Percentiles rank a stretch among this genome's conserved stretches.
Conservation (phyloP, 2,113 vertebrate species). For the Echinops telfairi region DNA sequence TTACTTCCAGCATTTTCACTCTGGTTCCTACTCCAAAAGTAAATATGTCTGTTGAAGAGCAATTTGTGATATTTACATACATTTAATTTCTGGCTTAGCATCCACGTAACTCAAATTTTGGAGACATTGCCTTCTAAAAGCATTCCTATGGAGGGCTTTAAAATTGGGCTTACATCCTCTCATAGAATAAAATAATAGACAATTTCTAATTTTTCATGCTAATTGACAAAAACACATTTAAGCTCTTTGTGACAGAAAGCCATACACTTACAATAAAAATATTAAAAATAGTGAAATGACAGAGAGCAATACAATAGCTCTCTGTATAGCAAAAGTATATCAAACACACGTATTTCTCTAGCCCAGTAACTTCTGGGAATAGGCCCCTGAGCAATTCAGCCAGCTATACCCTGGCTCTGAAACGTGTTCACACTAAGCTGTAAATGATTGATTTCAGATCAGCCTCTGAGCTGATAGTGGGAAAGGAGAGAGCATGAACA, state of each 20-base stretch:
- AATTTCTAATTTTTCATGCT: background rate
- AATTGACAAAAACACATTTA: slow-evolving; percentile 24
- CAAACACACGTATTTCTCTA: slow-evolving; percentile 48
- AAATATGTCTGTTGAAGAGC: slow-evolving; percentile 17
- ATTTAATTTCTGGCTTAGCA: slow-evolving; percentile 56
- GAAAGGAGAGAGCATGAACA: slow-evolving; percentile 54
- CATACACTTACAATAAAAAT: slow-evolving; percentile 19
- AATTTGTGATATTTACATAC: slow-evolving; percentile 12
- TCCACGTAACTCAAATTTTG: slow-evolving; percentile 24
- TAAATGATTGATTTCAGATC: slow-evolving; percentile 76
- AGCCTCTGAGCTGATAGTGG: slow-evolving; percentile 63
- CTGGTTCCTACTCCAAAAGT: background rate
- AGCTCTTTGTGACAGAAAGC: background rate
- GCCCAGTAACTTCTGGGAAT: slow-evolving; percentile 66
- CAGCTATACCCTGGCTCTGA: slow-evolving; percentile 57
- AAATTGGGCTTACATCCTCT: slow-evolving; percentile 14
- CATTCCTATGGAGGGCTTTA: background rate
- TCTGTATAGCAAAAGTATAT: background rate
- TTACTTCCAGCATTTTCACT: slow-evolving; percentile 17
- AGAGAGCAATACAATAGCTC: background rate
- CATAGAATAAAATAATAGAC: background rate
- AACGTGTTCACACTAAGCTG: slow-evolving; percentile 65
- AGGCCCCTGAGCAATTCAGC: slow-evolving; percentile 47
- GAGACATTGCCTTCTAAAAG: slow-evolving; percentile 33
- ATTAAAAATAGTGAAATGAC: slow-evolving; percentile 38